A percentile compares a stretch with the other conserved stretches of the same genome.
phyloP scores from a whole-genome alignment of 2,888 invertebrate genomes.

The Macrophya annulata region DNA sequence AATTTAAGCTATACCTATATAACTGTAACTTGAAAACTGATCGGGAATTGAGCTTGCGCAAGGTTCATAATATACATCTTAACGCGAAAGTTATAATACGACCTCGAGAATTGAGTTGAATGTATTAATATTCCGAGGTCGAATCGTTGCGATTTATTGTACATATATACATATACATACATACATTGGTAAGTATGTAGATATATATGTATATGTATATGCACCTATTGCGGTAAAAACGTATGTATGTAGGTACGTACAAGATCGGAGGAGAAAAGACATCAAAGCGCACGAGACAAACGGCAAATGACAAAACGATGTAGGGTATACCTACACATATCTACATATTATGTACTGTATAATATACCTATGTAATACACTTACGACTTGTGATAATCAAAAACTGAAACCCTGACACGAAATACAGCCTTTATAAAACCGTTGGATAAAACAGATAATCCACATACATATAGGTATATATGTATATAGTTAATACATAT shows the following conservation, averaged over 20 bases:
- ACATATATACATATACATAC: neutral
- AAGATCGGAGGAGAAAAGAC: neutral
- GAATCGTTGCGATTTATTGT: neutral
- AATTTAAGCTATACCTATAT: neutral
- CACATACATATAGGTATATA: neutral
- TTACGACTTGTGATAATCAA: constrained; percentile 9
- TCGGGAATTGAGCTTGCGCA: neutral
- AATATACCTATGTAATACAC: neutral
- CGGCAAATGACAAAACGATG: constrained; percentile 37
- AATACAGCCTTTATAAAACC: constrained; percentile 8
- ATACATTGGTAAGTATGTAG: neutral
- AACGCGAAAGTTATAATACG: neutral
- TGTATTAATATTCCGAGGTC: constrained; percentile 46
- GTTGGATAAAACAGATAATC: constrained; percentile 16
- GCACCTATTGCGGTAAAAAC: no score
- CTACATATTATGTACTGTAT: no score
- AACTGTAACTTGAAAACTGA: neutral
- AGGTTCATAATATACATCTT: neutral
- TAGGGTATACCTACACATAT: neutral
- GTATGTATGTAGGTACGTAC: neutral
- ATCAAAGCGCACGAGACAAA: constrained; percentile 23
- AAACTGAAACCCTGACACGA: constrained; percentile 40
- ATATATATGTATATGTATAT: neutral
- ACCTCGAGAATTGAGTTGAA: constrained; percentile 19
- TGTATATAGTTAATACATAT: neutral